phyloP scores from a whole-genome alignment of 2,797 vertebrate species.

The Darevskia mixta region DNA sequence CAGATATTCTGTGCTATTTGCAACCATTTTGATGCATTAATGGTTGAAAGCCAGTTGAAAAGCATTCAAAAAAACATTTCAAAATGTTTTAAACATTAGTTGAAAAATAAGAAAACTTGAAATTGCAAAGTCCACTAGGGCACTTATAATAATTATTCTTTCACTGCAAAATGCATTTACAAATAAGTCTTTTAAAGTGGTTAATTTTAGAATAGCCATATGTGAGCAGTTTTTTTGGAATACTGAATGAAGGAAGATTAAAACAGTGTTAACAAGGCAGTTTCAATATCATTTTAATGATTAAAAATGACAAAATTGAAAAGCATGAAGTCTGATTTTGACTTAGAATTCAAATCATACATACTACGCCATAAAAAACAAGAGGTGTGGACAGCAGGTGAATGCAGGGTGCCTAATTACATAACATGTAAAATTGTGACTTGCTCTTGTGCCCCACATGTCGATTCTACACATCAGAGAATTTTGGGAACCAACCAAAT shows the following conservation, averaged over 20 bases:
- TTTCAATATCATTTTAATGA: background rate
- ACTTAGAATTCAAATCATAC: background rate
- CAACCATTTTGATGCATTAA: background rate
- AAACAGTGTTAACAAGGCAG: background rate
- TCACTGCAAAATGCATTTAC: background rate
- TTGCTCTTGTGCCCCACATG: background rate
- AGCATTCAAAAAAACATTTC: accelerated
- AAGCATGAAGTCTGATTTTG: background rate
- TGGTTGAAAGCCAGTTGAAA: background rate
- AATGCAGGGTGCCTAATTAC: background rate
- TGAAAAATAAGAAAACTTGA: background rate
- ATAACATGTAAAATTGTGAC: too few species aligned
- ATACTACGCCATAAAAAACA: background rate
- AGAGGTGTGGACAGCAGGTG: background rate
- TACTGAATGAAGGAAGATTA: background rate
- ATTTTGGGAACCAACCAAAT: background rate
- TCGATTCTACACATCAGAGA: background rate
- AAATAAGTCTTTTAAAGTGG: background rate
- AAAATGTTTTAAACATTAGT: background rate
- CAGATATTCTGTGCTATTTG: background rate
- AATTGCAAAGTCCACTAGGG: background rate
- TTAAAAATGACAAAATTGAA: background rate
- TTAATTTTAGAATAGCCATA: background rate
- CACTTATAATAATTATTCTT: background rate
- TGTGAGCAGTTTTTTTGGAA: background rate